Evolutionary conservation across 2,113 vertebrate species (phyloP).

Genomic region (Cephalopholis sonnerati): DNA sequence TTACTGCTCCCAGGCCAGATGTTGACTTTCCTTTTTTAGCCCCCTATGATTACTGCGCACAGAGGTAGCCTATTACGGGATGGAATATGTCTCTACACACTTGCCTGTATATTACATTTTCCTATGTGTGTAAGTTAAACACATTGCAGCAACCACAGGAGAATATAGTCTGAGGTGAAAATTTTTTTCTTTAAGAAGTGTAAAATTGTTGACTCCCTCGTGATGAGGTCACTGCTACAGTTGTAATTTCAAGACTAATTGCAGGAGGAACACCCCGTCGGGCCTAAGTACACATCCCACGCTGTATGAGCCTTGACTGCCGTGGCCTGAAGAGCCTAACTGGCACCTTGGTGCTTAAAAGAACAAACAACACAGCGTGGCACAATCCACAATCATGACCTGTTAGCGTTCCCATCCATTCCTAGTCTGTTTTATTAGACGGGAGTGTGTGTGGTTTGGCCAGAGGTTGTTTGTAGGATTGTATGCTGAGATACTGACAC

Average conservation of each 20-base stretch:
- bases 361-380: conserved; percentile 57
- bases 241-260: conserved; percentile 55
- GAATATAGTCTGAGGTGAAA: conserved; percentile 5
- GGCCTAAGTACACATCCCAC: conserved; percentile 25
- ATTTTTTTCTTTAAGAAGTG: conserved; percentile 16
- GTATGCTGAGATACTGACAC: conserved; percentile 19
- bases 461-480: conserved; percentile 41
- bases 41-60: conserved; percentile 73
- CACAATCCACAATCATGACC: conserved; percentile 45
- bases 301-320: conserved; percentile 21
- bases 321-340: conserved; percentile 12
- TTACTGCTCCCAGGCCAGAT: conserved; percentile 80
- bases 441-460: conserved; percentile 53
- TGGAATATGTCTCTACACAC: conserved; percentile 30
- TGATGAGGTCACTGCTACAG: conserved; percentile 23
- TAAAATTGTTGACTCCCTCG: conserved; percentile 19
- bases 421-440: conserved; percentile 40
- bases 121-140: conserved; percentile 49
- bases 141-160: not conserved
- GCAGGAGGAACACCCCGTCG: conserved; percentile 4
- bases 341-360: conserved; percentile 37
- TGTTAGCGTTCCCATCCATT: conserved; percentile 47
- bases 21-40: conserved; percentile 81
- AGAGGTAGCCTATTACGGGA: conserved; percentile 59
- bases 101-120: conserved; percentile 19